Base-by-base conservation (phyloP, 35 echinoderm and acorn worm genomes). In the Lytechinus pictus region DNA sequence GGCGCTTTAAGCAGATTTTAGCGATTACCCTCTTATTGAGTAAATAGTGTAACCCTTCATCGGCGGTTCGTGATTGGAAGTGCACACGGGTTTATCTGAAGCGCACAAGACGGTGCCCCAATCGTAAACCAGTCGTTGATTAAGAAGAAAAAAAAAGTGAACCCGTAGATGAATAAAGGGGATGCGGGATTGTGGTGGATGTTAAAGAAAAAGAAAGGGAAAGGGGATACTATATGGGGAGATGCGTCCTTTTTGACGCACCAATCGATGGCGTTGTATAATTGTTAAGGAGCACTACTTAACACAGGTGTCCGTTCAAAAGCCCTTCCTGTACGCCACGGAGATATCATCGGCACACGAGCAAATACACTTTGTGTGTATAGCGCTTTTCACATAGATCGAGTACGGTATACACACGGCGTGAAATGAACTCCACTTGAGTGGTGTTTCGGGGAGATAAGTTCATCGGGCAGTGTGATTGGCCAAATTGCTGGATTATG, bases 291-390 rank as follows among this genome's bases (percentile, higher is more conserved):
- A 52, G 52, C 2, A 51, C 88, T 54, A 44, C 88, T 90, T 90
- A 90, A 54, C 52, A 90, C 88, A 90, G 88, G 88, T 90, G 88
- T 90, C 88, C 88, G 52, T 90, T 44, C 88, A 21, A 33, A 29
- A 33, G 52, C 52, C 88, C 88, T 12, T 79, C 19, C 66, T 79
- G 66, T 79, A 27, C 66, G 66, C 66, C 66, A 79, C 21, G 6
- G 66, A 24, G 66, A 24, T n/a, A 79, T 24, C 66, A 24, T 79
- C 66, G 66, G 66, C 66, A 24, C 66, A 24, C 66, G 66, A 79
- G 66, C 66, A 79, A 79, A 79, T 16, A 24, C 66, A 79, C 19
- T n/a, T n/a, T 79, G 66, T 79, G 52, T 90, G 29, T 90, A 44
- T 90, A 54, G 29, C 11, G 88, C 28, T 90, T 90, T 54, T 13